phyloP scores from a whole-genome alignment of 2,888 invertebrate genomes.

The Sphecodes monilicornis region DNA sequence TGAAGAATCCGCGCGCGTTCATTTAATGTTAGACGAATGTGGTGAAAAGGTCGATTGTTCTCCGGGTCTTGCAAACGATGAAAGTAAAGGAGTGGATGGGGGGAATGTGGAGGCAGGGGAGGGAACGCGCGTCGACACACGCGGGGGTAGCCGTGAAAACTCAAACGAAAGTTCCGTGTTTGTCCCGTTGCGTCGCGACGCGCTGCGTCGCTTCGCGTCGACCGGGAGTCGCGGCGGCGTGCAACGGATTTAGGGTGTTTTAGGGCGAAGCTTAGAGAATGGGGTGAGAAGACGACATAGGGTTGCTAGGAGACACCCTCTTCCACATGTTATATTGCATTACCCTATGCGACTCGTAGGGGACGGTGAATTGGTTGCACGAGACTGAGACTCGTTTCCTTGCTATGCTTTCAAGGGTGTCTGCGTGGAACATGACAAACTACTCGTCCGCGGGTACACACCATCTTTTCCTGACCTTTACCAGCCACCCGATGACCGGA shows the following conservation, averaged over 20 bases:
- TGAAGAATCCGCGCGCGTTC: background rate
- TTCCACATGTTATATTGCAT: constrained; percentile 82
- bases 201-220: background rate
- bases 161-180: constrained; percentile 50
- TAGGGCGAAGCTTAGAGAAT: constrained; percentile 67
- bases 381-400: constrained; percentile 61
- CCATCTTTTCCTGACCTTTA: constrained; percentile 60
- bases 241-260: constrained; percentile 71
- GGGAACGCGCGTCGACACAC: background rate
- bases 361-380: constrained; percentile 76
- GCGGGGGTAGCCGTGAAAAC: constrained; percentile 58
- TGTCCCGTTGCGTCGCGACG: background rate
- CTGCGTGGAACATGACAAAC: constrained; percentile 62
- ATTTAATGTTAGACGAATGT: background rate
- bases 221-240: constrained; percentile 37
- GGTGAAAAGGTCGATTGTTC: background rate
- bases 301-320: constrained; percentile 83
- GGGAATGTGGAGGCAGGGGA: accelerated
- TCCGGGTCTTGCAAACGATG: background rate
- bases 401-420: constrained; percentile 55
- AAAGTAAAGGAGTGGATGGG: background rate
- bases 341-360: constrained; percentile 77
- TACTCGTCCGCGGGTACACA: constrained; percentile 34
- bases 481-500: constrained; percentile 28
- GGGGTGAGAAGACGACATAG: constrained; percentile 80